Conservation (phyloP, 2,888 invertebrate species). For the Nymphalis urticae region DNA sequence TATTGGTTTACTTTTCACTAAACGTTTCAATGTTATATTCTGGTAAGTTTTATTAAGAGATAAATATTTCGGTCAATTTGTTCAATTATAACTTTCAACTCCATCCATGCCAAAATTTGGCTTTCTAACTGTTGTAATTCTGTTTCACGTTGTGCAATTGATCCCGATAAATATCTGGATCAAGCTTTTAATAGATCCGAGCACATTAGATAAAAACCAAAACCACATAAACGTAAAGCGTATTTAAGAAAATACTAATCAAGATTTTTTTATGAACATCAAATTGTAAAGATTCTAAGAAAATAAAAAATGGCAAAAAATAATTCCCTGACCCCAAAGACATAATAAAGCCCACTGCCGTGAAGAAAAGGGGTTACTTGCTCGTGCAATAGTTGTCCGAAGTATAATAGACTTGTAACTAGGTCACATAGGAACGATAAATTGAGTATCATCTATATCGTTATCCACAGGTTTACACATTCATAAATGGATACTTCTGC, state of each 20-base stretch:
- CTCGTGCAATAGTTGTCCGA: constrained; percentile 31
- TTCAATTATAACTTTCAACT: not conserved
- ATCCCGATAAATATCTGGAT: constrained; percentile 1
- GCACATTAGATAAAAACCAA: not conserved
- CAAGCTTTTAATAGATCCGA: not conserved
- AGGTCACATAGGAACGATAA: constrained; percentile 32
- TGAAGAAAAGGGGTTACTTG: constrained; percentile 30
- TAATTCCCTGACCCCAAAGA: constrained; percentile 15
- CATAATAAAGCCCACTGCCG: constrained; percentile 25
- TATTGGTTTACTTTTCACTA: too few species aligned
- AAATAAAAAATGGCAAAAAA: not conserved
- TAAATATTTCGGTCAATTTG: too few species aligned
- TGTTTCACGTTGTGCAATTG: not conserved
- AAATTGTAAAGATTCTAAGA: too few species aligned
- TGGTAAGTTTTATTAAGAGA: too few species aligned
- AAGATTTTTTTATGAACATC: too few species aligned
- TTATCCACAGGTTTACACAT: constrained; percentile 10
- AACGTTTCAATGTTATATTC: too few species aligned
- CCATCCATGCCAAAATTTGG: not conserved
- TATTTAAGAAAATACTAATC: not conserved
- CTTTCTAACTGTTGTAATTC: not conserved
- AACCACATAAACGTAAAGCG: not conserved
- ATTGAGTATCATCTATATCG: constrained; percentile 19
- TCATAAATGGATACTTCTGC: not conserved
- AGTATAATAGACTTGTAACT: constrained; percentile 30